Percentiles rank a stretch among this genome's conserved stretches.
Evolutionary conservation across 2,888 invertebrate species (phyloP).

Genomic region (Bellardia bayeri): DNA sequence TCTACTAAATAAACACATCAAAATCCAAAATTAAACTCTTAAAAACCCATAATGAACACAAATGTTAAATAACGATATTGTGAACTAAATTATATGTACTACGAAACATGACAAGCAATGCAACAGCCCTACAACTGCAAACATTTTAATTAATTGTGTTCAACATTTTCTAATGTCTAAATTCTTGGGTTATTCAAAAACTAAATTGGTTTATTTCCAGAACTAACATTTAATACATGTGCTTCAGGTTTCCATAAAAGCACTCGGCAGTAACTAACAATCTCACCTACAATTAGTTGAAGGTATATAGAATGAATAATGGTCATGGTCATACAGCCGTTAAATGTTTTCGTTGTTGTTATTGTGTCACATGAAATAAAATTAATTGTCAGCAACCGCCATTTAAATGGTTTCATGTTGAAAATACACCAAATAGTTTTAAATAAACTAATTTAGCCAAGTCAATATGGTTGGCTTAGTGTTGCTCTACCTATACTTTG

Average conservation of each 20-base stretch:
- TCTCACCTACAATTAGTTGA: conserved; percentile 10
- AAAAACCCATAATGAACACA: neutral
- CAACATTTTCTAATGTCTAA: conserved; percentile 8
- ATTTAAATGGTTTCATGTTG: neutral
- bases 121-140: neutral
- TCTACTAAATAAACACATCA: neutral
- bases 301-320: conserved; percentile 2
- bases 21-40: neutral
- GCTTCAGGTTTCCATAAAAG: neutral
- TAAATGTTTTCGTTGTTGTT: conserved; percentile 13
- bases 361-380: conserved; percentile 50
- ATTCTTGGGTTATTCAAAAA: conserved; percentile 15
- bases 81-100: conserved; percentile 11
- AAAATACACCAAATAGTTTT: neutral
- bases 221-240: neutral
- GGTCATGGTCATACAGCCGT: conserved; percentile 22
- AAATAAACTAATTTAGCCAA: neutral
- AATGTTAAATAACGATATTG: conserved; percentile 10
- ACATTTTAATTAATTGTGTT: conserved; percentile 30
- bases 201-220: neutral
- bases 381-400: conserved; percentile 55
- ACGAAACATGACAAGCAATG: neutral
- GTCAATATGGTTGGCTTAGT: neutral
- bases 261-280: neutral
- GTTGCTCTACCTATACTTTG: neutral